Percentiles rank a stretch among this genome's conserved stretches.
phyloP scores from a whole-genome alignment of 2,888 invertebrate genomes.

The Acanthopleura granulata region DNA sequence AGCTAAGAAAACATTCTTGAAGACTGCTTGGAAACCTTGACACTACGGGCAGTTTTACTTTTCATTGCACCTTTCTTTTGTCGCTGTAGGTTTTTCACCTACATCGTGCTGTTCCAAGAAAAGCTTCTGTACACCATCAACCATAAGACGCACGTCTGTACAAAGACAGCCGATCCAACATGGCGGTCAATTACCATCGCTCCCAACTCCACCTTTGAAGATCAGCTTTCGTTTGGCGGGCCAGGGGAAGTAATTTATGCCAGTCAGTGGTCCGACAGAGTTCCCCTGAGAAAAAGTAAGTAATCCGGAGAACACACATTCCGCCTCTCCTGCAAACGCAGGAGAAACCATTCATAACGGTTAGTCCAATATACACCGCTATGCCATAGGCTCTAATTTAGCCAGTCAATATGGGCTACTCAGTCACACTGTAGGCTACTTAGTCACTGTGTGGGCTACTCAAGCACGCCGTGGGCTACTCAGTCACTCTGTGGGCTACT shows the following conservation, averaged over 20 bases:
- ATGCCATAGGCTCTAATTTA: too few relatives aligned
- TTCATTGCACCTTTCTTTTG: background rate
- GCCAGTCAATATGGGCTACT: too few relatives aligned
- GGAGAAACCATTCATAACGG: too few relatives aligned
- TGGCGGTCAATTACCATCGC: constrained; percentile 41
- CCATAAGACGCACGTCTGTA: constrained; percentile 35
- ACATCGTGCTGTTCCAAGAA: constrained; percentile 35
- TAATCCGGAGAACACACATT: background rate
- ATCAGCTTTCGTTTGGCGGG: constrained; percentile 39
- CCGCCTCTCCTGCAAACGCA: too few relatives aligned
- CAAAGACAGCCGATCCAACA: constrained; percentile 28
- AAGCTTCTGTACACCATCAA: constrained; percentile 38
- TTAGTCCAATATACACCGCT: too few relatives aligned
- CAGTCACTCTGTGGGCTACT: too few relatives aligned
- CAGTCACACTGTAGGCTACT: too few relatives aligned
- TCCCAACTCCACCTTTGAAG: constrained; percentile 41
- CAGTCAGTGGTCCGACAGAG: constrained; percentile 43
- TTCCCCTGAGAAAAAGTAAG: constrained; percentile 34
- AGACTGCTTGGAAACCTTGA: too few relatives aligned
- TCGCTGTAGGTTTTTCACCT: constrained; percentile 40
- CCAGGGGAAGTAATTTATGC: constrained; percentile 38
- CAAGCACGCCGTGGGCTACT: too few relatives aligned
- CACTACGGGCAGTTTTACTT: too few relatives aligned
- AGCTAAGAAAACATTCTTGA: too few relatives aligned
- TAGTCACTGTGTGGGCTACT: too few relatives aligned